Conservation (phyloP, 2,797 vertebrate genomes). For the Brachyrhaphis roseni region DNA sequence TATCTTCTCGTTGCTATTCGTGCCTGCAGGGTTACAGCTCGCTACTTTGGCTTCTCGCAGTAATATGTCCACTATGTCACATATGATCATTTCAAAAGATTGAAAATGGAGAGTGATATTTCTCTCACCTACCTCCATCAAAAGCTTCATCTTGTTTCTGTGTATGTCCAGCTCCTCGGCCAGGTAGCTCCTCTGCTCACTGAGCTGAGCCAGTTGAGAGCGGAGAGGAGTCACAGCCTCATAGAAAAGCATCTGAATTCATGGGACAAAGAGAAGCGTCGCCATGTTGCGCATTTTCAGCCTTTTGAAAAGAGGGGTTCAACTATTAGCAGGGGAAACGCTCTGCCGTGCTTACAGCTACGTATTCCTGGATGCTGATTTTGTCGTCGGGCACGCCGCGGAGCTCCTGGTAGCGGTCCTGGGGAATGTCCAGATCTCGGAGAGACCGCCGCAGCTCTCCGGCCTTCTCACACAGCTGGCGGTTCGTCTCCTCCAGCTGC, state of each 20-base stretch:
- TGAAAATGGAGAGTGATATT: background rate
- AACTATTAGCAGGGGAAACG: background rate
- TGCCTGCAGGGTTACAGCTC: constrained; percentile 9
- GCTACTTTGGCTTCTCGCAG: background rate
- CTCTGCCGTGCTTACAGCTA: constrained; percentile 84
- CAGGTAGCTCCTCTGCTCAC: constrained; percentile 81
- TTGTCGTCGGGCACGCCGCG: constrained; percentile 89
- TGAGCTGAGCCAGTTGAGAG: constrained; percentile 84
- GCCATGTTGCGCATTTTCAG: background rate
- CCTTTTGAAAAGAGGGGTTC: background rate
- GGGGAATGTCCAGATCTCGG: constrained; percentile 89
- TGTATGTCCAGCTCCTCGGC: constrained; percentile 85
- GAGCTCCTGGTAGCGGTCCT: constrained; percentile 87
- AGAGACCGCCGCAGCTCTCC: constrained; percentile 89
- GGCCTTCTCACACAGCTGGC: constrained; percentile 88
- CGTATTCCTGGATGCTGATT: constrained; percentile 92
- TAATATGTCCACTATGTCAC: too few relatives aligned
- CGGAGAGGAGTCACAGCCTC: constrained; percentile 87
- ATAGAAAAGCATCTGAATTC: constrained; percentile 81
- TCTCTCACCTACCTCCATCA: constrained; percentile 85
- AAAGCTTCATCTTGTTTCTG: constrained; percentile 84
- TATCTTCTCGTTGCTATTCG: constrained; percentile 7
- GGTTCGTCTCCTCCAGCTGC: constrained; percentile 93
- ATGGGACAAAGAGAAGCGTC: background rate
- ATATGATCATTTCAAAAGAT: background rate